Percentiles rank a stretch among this genome's conserved stretches.
These are phyloP conservation scores for Lasioglossum pauxillum DNA, from an alignment of 2,888 invertebrate species.

Conservation along the genomic window DNA sequence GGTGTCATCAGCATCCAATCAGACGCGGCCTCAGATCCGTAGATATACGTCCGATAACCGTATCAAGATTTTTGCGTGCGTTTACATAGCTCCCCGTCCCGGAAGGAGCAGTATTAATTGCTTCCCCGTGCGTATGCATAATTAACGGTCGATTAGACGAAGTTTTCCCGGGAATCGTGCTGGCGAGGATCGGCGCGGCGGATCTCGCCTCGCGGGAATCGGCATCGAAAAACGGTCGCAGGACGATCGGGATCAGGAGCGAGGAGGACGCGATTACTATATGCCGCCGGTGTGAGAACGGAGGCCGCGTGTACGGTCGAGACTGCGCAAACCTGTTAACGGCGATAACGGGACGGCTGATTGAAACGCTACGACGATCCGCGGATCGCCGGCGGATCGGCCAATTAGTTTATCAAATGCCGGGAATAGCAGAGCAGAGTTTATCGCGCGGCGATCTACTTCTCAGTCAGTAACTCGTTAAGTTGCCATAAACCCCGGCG, in stretches of 20 bases:
- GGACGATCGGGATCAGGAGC: slow-evolving; percentile 18
- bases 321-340: slow-evolving; percentile 60
- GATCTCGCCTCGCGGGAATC: slow-evolving; percentile 6
- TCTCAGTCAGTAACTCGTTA: slow-evolving; percentile 66
- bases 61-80: not conserved
- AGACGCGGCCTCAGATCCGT: not conserved
- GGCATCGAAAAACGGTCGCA: not conserved
- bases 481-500: slow-evolving; percentile 61
- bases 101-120: slow-evolving; percentile 8
- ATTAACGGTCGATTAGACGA: slow-evolving; percentile 32
- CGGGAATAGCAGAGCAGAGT: slow-evolving; percentile 65
- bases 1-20: not conserved
- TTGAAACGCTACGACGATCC: slow-evolving; percentile 63
- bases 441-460: slow-evolving; percentile 63
- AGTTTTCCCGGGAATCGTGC: slow-evolving; percentile 2
- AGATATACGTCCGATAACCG: not conserved
- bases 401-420: slow-evolving; percentile 72
- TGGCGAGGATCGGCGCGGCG: not conserved
- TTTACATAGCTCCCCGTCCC: not conserved
- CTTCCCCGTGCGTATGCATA: not conserved
- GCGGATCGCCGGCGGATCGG: slow-evolving; percentile 46
- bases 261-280: slow-evolving; percentile 17
- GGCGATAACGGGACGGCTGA: slow-evolving; percentile 69
- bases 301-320: not conserved
- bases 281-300: slow-evolving; percentile 55